Base-by-base conservation (phyloP, 37 sponge, comb jelly and placozoan genomes). In the Aphrocallistes beatrix region DNA sequence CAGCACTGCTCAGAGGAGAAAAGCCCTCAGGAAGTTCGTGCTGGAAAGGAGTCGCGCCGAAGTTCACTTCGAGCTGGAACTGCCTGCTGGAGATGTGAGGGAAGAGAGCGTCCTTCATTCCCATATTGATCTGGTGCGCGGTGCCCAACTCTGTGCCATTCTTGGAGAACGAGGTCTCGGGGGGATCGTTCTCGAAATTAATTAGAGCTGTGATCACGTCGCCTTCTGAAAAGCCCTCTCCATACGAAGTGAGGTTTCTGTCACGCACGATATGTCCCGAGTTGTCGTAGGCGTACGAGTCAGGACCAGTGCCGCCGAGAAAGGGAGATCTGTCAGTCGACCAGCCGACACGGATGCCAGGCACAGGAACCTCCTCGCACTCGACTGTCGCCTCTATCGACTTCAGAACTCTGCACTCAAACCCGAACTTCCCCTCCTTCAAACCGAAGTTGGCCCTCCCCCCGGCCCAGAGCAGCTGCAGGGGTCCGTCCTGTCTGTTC, bases 1-100 rank as follows among this genome's bases (percentile, higher is more conserved):
- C 34, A 8, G 28, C 75, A 28, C 75, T 60, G 34, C 32, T 60
- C 32, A 60, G 75, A 8, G 50, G 86, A 37, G 38, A 17, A 13
- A 75, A 36, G 39, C 37, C 38, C 23, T 81, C n/a, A 6, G 51
- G 87, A 23, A 81, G 50, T 1, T 42, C 37, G 30, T n/a, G 51
- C 38, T 87, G 40, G 38, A 30, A 85, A 51, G 51, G 51, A 30
- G 49, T 84, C 40, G 49, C 83, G 1, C 88, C 89, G 60, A 96
- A 96, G 83, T 96, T 92, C 42, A 95, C 82, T 16, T 84, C 39
- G 36, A 95, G 49, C 1, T 38, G 34, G 37, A 93, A 82, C 40
- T 98, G 95, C 88, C 92, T 94, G 34, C 90, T 88, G 17, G 90
- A 69, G 3, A 98, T 86, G 25, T 92, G 92, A 51, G 99, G 99